Base-by-base conservation (phyloP, 2,888 invertebrate genomes). In the Drosophila barbarae region DNA sequence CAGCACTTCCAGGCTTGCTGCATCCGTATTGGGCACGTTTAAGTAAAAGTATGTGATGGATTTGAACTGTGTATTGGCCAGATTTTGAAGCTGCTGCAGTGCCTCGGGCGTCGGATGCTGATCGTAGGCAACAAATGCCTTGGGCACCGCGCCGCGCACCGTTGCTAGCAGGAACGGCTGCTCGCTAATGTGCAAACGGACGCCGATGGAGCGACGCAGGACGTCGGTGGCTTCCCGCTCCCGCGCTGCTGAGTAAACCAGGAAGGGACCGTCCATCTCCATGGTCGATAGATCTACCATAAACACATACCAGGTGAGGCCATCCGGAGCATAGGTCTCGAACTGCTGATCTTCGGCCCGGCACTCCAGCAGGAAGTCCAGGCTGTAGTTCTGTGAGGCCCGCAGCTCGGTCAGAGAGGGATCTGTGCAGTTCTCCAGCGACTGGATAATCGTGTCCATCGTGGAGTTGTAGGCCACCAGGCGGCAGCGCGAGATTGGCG, bases 361-460 rank as follows among this genome's bases (percentile, higher is more conserved):
- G 58, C 92, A 92, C 89, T 95, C 95, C 72, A 95, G 86, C 65
- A 95, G 88, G 76, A 94, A 91, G 81, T 93, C 93, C 88, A 90
- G 52, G 86, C 91, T 72, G 23, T 74, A 81, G 34, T 87, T 86
- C 13, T 67, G 72, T 0, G 74, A 56, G 2, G 72, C 71, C 10
- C 79, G 75, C 49, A 87, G 59, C n/a, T 85, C 84, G 9, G 79
- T 76, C 26, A 87, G 38, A 2, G 90, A 89, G 3, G 78, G 75
- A 53, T 87, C 84, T 21, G 90, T 87, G 49, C 92, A 88, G 23
- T 69, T 73, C 68, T 94, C 93, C 79, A 93, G 93, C 59, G 93
- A 94, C 67, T 91, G 91, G 69, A 93, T 92, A 28, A 95, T 92
- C 10, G 92, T 91, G 69, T 93, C 93, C 39, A 80, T 73, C 3